Conservation (phyloP, 1,140 invertebrate genomes). For the Saccostrea echinata region DNA sequence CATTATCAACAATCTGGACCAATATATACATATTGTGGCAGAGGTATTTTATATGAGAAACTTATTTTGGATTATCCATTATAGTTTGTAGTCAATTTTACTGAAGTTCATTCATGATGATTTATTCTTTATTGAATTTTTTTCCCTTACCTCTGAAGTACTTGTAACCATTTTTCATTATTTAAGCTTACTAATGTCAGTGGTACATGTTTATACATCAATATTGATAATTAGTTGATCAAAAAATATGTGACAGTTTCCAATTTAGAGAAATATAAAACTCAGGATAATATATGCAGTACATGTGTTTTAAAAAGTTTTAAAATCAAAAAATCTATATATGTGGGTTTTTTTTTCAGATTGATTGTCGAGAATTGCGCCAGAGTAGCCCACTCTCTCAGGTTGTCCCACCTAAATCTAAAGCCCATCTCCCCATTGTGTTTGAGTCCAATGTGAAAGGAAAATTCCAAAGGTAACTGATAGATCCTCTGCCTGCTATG, state of each 20-base stretch:
- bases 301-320: background rate
- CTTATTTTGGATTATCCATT: background rate
- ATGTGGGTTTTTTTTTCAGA: conserved; percentile 60
- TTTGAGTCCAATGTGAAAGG: conserved; percentile 79
- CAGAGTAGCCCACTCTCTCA: conserved; percentile 79
- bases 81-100: background rate
- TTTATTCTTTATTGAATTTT: background rate
- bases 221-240: too few relatives aligned
- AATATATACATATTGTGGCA: conserved; percentile 75
- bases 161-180: too few relatives aligned
- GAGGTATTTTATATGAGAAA: conserved; percentile 65
- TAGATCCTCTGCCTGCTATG: background rate
- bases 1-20: conserved; percentile 78
- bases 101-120: background rate
- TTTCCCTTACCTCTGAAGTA: too few relatives aligned
- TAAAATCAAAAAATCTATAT: background rate
- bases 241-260: too few relatives aligned
- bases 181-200: too few relatives aligned
- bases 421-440: conserved; percentile 78
- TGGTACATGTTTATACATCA: too few relatives aligned
- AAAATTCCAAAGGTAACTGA: conserved; percentile 77
- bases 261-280: too few relatives aligned
- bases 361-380: conserved; percentile 78
- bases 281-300: background rate
- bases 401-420: conserved; percentile 78